Percentiles rank a stretch among this genome's conserved stretches.
Evolutionary conservation across 2,797 vertebrate genomes (phyloP).

Genomic region (Anguilla marmorata): DNA sequence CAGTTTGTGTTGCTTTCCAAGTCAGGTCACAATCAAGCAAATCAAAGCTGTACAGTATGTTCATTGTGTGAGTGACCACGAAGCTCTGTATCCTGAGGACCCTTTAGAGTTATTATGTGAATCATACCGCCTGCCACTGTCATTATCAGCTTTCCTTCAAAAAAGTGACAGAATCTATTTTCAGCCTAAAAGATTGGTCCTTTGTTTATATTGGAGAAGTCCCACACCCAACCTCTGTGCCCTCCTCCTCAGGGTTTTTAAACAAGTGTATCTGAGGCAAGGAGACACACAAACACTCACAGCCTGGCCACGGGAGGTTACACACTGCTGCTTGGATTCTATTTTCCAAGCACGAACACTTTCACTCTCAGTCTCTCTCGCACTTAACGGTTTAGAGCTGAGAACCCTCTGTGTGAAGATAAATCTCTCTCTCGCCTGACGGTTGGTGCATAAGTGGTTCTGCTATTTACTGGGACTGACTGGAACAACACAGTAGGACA

Average conservation of each 20-base stretch:
- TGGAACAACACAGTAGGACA: constrained; percentile 16
- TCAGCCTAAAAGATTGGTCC: constrained; percentile 56
- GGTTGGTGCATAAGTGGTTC: not conserved
- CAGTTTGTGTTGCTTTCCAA: not conserved
- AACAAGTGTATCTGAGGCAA: constrained; percentile 56
- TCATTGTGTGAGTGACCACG: not conserved
- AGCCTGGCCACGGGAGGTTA: not conserved
- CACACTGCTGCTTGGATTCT: constrained; percentile 11
- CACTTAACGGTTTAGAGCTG: not conserved
- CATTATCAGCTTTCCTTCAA: constrained; percentile 9
- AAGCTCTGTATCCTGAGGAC: not conserved
- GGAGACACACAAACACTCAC: constrained; percentile 14
- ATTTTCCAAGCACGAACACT: not conserved
- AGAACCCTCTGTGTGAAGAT: not conserved
- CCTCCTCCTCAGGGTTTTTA: constrained; percentile 63
- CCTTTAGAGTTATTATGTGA: constrained; percentile 1
- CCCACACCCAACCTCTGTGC: constrained; percentile 63
- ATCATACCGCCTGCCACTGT: not conserved
- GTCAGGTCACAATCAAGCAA: not conserved
- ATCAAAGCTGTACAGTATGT: not conserved
- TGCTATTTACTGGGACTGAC: not conserved
- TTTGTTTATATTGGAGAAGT: constrained; percentile 59
- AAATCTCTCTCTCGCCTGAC: not conserved
- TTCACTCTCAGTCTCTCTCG: not conserved
- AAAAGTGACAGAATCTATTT: constrained; percentile 62